Conservation (phyloP, 2,113 vertebrate genomes). For the Semnornis frantzii region DNA sequence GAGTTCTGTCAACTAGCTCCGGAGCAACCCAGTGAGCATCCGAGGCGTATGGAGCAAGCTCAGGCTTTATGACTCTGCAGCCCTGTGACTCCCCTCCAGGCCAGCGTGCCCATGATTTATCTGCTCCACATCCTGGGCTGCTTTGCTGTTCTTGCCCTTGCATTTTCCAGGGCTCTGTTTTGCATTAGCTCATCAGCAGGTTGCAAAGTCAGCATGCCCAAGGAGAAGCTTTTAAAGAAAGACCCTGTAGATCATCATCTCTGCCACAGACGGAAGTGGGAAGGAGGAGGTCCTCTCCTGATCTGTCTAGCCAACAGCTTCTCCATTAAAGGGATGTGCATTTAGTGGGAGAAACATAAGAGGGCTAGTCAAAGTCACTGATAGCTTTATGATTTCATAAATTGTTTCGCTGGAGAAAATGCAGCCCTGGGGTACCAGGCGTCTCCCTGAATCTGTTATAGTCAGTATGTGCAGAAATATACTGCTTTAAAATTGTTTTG, state of each 20-base stretch:
- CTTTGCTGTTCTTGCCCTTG: neutral
- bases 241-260: neutral
- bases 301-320: neutral
- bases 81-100: neutral
- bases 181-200: constrained; percentile 53
- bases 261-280: neutral
- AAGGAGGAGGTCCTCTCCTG: neutral
- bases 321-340: neutral
- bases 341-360: neutral
- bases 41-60: neutral
- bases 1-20: neutral
- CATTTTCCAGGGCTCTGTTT: constrained; percentile 44
- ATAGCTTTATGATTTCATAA: neutral
- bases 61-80: constrained; percentile 2
- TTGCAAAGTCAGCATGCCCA: neutral
- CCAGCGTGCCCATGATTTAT: neutral
- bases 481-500: too few relatives aligned
- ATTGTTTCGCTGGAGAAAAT: neutral
- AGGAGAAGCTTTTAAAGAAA: constrained; percentile 41
- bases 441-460: neutral
- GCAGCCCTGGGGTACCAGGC: neutral
- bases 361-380: neutral
- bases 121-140: neutral
- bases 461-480: neutral
- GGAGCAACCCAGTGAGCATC: neutral